Evolutionary conservation across 2,113 vertebrate species (phyloP), one percentile per base, ranked within the genome.

Genomic region (Vimba vimba): DNA sequence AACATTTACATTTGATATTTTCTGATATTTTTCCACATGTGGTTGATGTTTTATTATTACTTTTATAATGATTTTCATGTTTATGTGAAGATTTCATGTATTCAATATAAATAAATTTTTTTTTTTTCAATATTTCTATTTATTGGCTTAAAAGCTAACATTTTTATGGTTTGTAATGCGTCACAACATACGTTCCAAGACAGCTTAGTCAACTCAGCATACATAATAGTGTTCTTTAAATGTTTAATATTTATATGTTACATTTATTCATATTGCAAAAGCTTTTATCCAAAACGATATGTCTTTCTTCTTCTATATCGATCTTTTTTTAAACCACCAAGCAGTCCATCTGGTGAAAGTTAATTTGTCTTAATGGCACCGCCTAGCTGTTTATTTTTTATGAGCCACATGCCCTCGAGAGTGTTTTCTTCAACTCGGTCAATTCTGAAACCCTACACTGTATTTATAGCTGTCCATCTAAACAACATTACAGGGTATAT

Each of bases 351-450:
- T 71, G 47, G 27, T 39, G 27, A 50, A 66, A 19, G 80, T 52
- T 55, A 2, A 55, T 71, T 69, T 81, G 36, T 66, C 25, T 23
- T 81, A 66, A 66, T 66, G 39, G 60, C n/a, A 66, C 43, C 45
- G 66, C 64, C 25, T 60, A 79, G 6, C 77, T 71, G 80, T n/a
- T 82, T 66, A 23, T 82, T 82, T 57, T 71, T 71, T 82, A 71
- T 71, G 64, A 55, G 64, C 17, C 80, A 71, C 80, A 23, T 82
- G 64, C 64, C 27, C 17, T 82, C 17, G 12, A 80, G n/a, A 62
- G 79, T n/a, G 39, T 27, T 81, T 66, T 64, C 6, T 45, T 45
- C 4, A 76, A 1, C 25, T 62, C 6, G 3, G 5, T 80, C 8
- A 33, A 36, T 59, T 55, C 23, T 60, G 55, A 60, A 79, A 79